Conservation (phyloP, 2,113 vertebrate genomes). For the Oxyruncus cristatus region DNA sequence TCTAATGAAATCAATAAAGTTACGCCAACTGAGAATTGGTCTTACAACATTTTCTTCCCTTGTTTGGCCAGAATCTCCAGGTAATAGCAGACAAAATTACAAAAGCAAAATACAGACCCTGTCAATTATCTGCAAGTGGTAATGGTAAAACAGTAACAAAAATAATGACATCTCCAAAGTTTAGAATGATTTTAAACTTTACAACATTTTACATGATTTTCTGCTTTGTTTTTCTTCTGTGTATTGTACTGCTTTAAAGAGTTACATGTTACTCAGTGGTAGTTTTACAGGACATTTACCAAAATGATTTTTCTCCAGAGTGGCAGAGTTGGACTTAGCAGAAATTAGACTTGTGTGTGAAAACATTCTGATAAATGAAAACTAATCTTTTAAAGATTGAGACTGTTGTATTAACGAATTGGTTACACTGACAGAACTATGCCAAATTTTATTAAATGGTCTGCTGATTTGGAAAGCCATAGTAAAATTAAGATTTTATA, state of each 20-base stretch:
- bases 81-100: neutral
- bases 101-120: neutral
- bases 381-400: neutral
- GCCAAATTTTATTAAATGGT: constrained; percentile 9
- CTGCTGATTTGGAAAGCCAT: neutral
- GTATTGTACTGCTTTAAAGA: neutral
- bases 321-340: neutral
- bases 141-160: neutral
- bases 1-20: neutral
- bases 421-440: neutral
- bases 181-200: neutral
- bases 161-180: neutral
- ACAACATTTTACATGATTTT: neutral
- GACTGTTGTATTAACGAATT: neutral
- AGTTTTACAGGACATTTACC: neutral
- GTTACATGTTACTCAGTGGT: neutral
- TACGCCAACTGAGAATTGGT: neutral
- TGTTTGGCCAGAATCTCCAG: neutral
- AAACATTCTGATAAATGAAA: constrained; percentile 7
- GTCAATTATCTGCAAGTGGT: neutral
- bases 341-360: neutral
- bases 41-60: neutral
- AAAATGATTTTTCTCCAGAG: neutral
- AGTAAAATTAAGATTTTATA: neutral
- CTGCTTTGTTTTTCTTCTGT: neutral